Percentiles rank a stretch among this genome's conserved stretches.
phyloP scores from a whole-genome alignment of 2,113 vertebrate genomes.

The Archocentrus centrarchus region DNA sequence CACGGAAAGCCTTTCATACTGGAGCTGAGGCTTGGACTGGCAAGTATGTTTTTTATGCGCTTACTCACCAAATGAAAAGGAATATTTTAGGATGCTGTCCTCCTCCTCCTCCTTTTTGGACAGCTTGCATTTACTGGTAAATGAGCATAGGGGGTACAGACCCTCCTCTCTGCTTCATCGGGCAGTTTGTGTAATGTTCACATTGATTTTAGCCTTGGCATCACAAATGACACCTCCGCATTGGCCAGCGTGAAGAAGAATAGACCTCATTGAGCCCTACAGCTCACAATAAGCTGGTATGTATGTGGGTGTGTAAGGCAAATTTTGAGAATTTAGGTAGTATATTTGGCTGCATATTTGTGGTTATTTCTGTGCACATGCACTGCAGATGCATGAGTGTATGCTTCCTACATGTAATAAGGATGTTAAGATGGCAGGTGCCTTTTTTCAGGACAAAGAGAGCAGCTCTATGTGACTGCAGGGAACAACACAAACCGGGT shows the following conservation, averaged over 20 bases:
- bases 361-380: neutral
- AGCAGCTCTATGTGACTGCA: constrained; percentile 2
- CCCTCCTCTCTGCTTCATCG: constrained; percentile 50
- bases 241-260: constrained; percentile 52
- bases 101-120: constrained; percentile 36
- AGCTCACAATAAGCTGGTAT: constrained; percentile 28
- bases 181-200: constrained; percentile 39
- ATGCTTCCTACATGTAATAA: neutral
- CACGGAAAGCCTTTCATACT: constrained; percentile 4
- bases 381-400: neutral
- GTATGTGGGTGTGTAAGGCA: constrained; percentile 4
- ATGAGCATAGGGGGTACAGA: constrained; percentile 20
- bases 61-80: constrained; percentile 38
- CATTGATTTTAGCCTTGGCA: constrained; percentile 63
- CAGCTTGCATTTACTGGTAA: constrained; percentile 36
- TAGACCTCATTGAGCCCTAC: constrained; percentile 57
- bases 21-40: neutral
- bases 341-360: neutral
- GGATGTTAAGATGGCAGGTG: constrained; percentile 22
- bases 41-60: constrained; percentile 27
- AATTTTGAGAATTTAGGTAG: neutral
- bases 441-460: constrained; percentile 16
- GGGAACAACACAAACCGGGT: constrained; percentile 28
- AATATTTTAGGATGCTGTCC: constrained; percentile 50
- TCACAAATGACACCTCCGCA: constrained; percentile 58